A percentile compares a stretch with the other conserved stretches of the same genome.
Evolutionary conservation across 2,113 vertebrate species (phyloP).

Genomic region (Psophia crepitans): DNA sequence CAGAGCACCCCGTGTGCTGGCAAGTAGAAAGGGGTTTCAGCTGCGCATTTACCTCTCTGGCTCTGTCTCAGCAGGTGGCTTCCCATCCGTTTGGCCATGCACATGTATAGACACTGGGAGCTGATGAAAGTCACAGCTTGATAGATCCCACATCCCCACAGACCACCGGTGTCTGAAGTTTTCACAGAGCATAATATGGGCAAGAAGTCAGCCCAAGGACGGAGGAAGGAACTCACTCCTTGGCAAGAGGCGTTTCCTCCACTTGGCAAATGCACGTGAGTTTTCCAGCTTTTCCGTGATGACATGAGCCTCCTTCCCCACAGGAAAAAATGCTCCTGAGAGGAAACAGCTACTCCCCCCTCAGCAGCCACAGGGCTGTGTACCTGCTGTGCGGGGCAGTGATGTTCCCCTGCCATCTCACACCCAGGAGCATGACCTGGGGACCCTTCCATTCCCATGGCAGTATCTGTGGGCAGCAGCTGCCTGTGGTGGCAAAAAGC

Average conservation of each 20-base stretch:
- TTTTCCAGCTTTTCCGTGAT: not conserved
- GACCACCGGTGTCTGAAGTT: not conserved
- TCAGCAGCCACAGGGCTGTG: not conserved
- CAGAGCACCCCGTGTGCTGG: not conserved
- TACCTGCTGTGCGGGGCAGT: rapidly evolving
- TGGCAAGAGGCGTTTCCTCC: not conserved
- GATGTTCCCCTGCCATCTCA: not conserved
- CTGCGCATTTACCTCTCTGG: rapidly evolving
- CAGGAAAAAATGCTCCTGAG: not conserved
- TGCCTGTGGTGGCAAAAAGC: not conserved
- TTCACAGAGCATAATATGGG: not conserved
- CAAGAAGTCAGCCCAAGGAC: not conserved
- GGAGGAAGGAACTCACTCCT: not conserved
- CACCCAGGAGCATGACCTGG: not conserved
- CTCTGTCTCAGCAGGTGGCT: rapidly evolving
- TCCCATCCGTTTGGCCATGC: not conserved
- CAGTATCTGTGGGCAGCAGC: not conserved
- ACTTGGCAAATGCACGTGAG: not conserved
- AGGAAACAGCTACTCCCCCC: not conserved
- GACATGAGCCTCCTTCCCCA: not conserved
- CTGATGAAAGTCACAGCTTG: not conserved
- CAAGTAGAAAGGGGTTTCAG: not conserved
- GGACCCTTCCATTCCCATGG: not conserved
- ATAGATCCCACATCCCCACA: not conserved
- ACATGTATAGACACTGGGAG: rapidly evolving